Evolutionary conservation across 2,797 vertebrate genomes (phyloP).

Genomic region (Loriculus beryllinus): DNA sequence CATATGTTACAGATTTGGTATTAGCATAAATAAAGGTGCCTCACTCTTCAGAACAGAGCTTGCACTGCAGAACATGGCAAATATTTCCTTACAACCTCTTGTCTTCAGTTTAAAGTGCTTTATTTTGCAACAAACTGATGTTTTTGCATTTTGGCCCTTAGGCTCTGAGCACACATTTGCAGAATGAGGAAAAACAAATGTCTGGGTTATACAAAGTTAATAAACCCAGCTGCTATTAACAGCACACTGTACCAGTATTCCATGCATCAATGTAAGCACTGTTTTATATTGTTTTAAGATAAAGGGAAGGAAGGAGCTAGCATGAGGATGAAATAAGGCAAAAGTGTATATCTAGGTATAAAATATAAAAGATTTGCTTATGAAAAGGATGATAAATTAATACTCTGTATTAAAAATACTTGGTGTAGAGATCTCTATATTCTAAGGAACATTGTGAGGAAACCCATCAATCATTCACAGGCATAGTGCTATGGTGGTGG

Average conservation of each 20-base stretch:
- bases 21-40: neutral
- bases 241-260: neutral
- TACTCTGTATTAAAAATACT: neutral
- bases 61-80: neutral
- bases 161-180: neutral
- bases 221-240: neutral
- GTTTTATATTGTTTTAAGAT: neutral
- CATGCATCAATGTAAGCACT: fast-evolving
- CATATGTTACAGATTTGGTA: neutral
- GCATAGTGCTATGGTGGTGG: neutral
- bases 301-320: neutral
- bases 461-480: neutral
- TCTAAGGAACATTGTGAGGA: neutral
- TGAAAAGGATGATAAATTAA: neutral
- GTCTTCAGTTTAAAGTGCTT: neutral
- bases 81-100: neutral
- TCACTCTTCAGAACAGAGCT: slow-evolving; percentile 3
- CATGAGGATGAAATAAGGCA: neutral
- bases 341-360: neutral
- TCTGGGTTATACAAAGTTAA: neutral
- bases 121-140: neutral
- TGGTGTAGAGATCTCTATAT: neutral
- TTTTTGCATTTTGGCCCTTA: neutral
- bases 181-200: neutral
- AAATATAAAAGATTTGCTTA: neutral